Evolutionary conservation across 1,140 invertebrate genomes (phyloP).

Genomic region (Drosophila pallidifrons): DNA sequence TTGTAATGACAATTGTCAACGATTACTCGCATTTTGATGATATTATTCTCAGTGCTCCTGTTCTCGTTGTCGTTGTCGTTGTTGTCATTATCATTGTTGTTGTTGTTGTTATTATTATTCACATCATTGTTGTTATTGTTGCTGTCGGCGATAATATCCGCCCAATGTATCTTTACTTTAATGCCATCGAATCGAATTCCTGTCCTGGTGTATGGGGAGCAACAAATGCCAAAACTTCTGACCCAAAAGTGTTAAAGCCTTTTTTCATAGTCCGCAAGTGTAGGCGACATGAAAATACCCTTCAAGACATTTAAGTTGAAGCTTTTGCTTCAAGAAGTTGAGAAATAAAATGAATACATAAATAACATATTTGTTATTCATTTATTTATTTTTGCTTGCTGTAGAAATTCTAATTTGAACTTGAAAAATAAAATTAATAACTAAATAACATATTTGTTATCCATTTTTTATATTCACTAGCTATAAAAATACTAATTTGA

Average conservation of each 20-base stretch:
- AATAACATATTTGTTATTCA: too few species aligned
- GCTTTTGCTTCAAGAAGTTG: too few species aligned
- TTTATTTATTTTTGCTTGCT: too few species aligned
- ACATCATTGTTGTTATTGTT: neutral
- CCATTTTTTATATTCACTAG: too few species aligned
- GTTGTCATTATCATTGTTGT: constrained; percentile 2
- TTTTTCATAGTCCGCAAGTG: too few species aligned
- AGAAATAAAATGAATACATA: too few species aligned
- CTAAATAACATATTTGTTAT: too few species aligned
- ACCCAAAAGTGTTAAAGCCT: constrained; percentile 18
- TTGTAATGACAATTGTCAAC: constrained; percentile 38
- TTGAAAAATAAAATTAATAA: too few species aligned
- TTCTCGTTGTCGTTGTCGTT: neutral
- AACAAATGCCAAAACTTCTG: constrained; percentile 23
- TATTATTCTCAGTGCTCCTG: constrained; percentile 16
- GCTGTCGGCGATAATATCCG: constrained; percentile 22
- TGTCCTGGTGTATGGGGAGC: constrained; percentile 15
- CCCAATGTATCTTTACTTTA: constrained; percentile 18
- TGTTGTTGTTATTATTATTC: constrained; percentile 11
- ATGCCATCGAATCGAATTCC: constrained; percentile 22
- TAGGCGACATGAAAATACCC: constrained; percentile 4
- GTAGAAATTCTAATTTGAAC: too few species aligned
- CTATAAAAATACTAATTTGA: too few species aligned
- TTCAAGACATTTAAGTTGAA: neutral
- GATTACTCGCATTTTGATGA: constrained; percentile 37